Evolutionary conservation across 2,888 invertebrate species (phyloP).

Genomic region (Suillia variegata): DNA sequence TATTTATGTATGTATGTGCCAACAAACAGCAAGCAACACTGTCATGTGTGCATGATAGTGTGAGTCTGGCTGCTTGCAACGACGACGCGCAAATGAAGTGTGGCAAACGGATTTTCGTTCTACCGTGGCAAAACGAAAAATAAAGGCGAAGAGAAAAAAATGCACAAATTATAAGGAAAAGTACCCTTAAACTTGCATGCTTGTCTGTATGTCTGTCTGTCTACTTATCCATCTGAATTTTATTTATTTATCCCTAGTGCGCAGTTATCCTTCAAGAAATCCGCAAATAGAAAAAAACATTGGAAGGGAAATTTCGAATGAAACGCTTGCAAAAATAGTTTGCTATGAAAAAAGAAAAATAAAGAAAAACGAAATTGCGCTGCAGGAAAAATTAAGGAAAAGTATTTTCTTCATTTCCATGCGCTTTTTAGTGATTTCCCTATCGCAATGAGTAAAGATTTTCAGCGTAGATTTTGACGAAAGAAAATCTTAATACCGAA

Average conservation of each 20-base stretch:
- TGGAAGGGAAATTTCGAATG: too few species aligned
- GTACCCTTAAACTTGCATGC: background rate
- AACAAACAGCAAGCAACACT: too few species aligned
- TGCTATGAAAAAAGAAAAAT: background rate
- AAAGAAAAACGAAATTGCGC: too few species aligned
- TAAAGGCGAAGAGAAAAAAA: too few species aligned
- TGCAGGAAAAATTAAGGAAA: background rate
- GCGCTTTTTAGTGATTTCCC: too few species aligned
- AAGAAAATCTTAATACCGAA: too few species aligned
- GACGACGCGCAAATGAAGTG: background rate
- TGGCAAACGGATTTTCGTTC: background rate
- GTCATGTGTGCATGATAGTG: too few species aligned
- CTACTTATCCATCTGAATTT: background rate
- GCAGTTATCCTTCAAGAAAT: constrained; percentile 1
- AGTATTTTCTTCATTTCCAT: background rate
- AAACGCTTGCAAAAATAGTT: background rate
- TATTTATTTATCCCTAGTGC: background rate
- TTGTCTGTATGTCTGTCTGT: background rate
- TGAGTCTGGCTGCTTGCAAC: background rate
- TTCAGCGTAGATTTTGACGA: too few species aligned
- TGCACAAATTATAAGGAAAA: background rate
- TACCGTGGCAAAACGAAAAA: too few species aligned
- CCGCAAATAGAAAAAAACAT: background rate
- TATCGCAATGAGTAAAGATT: too few species aligned
- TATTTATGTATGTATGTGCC: too few species aligned